A percentile compares a stretch with the other conserved stretches of the same genome.
phyloP scores from a whole-genome alignment of 2,888 invertebrate genomes.

The Drosophila paracracens region DNA sequence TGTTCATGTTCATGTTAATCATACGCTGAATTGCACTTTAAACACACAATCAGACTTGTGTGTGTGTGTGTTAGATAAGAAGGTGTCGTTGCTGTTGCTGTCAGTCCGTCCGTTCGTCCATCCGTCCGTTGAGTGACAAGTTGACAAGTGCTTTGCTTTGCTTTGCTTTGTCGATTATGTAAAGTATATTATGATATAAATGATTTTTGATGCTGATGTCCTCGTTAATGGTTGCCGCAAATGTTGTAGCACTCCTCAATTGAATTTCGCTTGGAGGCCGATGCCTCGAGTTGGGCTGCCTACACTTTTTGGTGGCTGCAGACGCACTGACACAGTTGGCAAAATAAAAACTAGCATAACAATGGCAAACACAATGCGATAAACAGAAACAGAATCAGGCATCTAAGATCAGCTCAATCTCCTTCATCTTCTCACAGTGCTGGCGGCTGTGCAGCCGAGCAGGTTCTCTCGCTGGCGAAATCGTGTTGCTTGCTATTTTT shows the following conservation, averaged over 20 bases:
- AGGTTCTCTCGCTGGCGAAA: slow-evolving; percentile 53
- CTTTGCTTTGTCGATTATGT: slow-evolving; percentile 52
- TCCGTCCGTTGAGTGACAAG: slow-evolving; percentile 47
- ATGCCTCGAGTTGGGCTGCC: slow-evolving; percentile 13
- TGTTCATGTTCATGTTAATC: slow-evolving; percentile 69
- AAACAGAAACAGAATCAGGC: slow-evolving; percentile 3
- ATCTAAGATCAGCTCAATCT: slow-evolving; percentile 29
- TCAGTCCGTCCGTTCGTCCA: slow-evolving; percentile 13
- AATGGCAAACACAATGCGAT: slow-evolving; percentile 32
- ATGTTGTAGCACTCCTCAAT: slow-evolving; percentile 45
- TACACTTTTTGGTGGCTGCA: slow-evolving; percentile 23
- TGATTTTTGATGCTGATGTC: slow-evolving; percentile 16
- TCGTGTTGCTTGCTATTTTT: slow-evolving; percentile 42
- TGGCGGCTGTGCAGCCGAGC: slow-evolving; percentile 31
- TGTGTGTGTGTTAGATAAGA: slow-evolving; percentile 65
- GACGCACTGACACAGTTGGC: slow-evolving; percentile 61
- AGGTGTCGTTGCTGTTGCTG: slow-evolving; percentile 33
- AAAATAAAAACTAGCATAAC: slow-evolving; percentile 21
- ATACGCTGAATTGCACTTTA: slow-evolving; percentile 79
- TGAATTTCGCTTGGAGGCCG: slow-evolving; percentile 42
- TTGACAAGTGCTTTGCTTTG: slow-evolving; percentile 55
- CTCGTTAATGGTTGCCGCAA: slow-evolving; percentile 17
- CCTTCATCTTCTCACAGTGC: slow-evolving; percentile 14
- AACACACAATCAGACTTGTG: slow-evolving; percentile 10
- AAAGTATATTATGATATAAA: slow-evolving; percentile 31